Conservation (phyloP, 2,113 vertebrate genomes). For the Patagioenas fasciata region DNA sequence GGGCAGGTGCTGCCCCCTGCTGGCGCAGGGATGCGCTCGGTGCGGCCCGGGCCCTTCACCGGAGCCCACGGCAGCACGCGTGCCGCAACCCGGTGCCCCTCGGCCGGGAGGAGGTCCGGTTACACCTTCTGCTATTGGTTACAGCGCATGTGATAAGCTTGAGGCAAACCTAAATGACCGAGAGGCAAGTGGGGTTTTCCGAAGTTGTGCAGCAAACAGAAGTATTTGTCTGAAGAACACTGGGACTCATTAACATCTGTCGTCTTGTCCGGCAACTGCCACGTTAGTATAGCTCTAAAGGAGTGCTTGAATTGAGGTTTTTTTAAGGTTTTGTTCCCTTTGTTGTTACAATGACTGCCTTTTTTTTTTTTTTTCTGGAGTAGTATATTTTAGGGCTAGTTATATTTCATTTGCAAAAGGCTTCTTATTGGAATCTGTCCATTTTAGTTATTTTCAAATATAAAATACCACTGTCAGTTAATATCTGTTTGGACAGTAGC, state of each 20-base stretch:
- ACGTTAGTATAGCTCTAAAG: neutral
- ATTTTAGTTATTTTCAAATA: neutral
- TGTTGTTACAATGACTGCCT: neutral
- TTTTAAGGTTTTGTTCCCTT: neutral
- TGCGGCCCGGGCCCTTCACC: no score
- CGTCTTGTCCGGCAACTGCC: neutral
- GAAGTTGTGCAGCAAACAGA: neutral
- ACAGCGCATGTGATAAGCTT: rapidly evolving
- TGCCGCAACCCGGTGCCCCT: no score
- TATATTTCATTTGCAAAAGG: neutral
- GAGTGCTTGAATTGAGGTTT: neutral
- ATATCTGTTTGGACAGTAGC: neutral
- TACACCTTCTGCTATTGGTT: neutral
- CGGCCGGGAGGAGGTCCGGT: no score
- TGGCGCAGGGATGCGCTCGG: neutral
- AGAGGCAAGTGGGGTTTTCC: rapidly evolving
- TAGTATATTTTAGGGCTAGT: neutral
- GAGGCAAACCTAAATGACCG: rapidly evolving
- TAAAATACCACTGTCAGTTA: neutral
- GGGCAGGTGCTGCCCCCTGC: slow-evolving; percentile 40
- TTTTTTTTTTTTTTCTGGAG: neutral
- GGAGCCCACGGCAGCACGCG: no score
- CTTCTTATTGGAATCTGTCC: neutral
- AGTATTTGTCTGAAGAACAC: neutral
- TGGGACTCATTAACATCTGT: rapidly evolving